These are phyloP conservation scores for Cantharis lateralis DNA, from an alignment of 2,888 invertebrate species.

Conservation along the genomic window DNA sequence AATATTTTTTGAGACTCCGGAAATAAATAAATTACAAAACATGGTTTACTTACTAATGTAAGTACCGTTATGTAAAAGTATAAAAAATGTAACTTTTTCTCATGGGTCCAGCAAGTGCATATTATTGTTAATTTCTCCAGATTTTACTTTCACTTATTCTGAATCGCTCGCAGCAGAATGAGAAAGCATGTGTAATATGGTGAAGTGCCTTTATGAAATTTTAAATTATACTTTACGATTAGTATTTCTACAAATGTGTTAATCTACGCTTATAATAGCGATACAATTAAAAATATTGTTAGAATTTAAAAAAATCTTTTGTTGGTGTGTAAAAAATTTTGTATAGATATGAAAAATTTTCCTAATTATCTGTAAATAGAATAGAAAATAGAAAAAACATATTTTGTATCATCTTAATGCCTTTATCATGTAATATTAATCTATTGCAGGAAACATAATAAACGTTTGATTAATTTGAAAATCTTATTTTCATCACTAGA, in stretches of 20 bases:
- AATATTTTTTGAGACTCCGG: neutral
- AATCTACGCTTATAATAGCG: neutral
- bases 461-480: too few relatives aligned
- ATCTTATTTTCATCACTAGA: too few relatives aligned
- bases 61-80: neutral
- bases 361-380: neutral
- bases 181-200: neutral
- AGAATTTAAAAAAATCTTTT: neutral
- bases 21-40: neutral
- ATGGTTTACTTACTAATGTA: neutral
- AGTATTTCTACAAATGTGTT: neutral
- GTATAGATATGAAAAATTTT: neutral
- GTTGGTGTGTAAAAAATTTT: neutral
- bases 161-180: neutral
- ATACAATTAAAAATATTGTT: neutral
- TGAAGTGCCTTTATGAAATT: neutral
- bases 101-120: neutral
- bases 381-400: neutral
- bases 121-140: neutral
- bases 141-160: neutral
- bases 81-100: neutral
- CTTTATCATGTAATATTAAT: neutral
- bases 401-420: too few relatives aligned
- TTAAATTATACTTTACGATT: neutral
- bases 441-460: neutral